Evolutionary conservation across 1,140 invertebrate species (phyloP).

Genomic region (Cyrtorhinus lividipennis): DNA sequence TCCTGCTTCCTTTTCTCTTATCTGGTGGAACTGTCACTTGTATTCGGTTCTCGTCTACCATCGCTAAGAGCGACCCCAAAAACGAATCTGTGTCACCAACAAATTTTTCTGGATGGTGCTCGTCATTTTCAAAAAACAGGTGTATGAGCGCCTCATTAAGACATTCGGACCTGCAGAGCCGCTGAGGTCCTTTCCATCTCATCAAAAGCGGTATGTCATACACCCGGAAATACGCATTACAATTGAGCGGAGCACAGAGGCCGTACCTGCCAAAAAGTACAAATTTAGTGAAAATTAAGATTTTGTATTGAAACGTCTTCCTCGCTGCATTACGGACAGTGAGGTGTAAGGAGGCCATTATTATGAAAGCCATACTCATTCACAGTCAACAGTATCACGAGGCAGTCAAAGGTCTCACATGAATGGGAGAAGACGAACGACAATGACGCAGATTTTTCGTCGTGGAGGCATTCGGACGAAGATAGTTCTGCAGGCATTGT

Average conservation of each 20-base stretch:
- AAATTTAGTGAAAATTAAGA: too few relatives aligned
- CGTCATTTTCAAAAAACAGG: slow-evolving; percentile 1
- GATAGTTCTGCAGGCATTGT: too few relatives aligned
- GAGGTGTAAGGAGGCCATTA: too few relatives aligned
- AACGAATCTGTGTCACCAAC: neutral
- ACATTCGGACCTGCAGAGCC: neutral
- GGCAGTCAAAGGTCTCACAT: too few relatives aligned
- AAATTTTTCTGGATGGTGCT: neutral
- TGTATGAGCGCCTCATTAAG: neutral
- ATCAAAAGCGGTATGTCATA: slow-evolving; percentile 1
- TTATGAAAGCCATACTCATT: too few relatives aligned
- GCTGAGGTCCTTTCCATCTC: neutral
- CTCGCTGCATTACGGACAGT: too few relatives aligned
- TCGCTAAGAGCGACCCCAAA: neutral
- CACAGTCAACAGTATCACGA: too few relatives aligned
- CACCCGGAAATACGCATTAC: neutral
- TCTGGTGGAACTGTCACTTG: neutral
- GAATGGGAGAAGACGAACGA: neutral
- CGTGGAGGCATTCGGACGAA: neutral
- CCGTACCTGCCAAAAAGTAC: too few relatives aligned
- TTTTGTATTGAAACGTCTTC: too few relatives aligned
- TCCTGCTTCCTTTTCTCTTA: too few relatives aligned
- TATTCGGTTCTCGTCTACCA: neutral
- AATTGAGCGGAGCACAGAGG: neutral
- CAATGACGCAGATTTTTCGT: neutral